These are phyloP conservation scores for Ctenochaetus hawaiiensis DNA, from an alignment of 2,797 vertebrate species.

Conservation along the genomic window DNA sequence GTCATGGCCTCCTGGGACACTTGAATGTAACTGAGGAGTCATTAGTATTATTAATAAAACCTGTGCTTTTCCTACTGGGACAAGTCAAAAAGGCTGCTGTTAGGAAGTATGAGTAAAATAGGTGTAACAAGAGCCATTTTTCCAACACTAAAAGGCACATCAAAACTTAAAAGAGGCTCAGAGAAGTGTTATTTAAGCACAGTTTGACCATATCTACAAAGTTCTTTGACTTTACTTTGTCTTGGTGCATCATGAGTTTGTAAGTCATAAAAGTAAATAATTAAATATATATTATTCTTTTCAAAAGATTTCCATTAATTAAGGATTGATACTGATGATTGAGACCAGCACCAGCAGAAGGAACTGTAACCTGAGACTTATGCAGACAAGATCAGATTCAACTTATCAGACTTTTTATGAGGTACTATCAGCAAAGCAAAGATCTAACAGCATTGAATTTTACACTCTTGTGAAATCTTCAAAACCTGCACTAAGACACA, in stretches of 20 bases:
- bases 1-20: neutral
- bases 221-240: neutral
- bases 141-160: neutral
- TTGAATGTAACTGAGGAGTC: neutral
- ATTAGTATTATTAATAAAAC: constrained; percentile 2
- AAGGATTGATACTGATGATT: neutral
- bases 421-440: neutral
- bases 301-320: neutral
- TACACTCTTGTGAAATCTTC: neutral
- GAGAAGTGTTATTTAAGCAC: constrained; percentile 18
- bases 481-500: neutral
- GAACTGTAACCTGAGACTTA: neutral
- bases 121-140: neutral
- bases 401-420: neutral
- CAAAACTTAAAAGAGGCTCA: constrained; percentile 14
- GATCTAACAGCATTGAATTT: neutral
- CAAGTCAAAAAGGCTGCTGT: neutral
- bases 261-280: constrained; percentile 4
- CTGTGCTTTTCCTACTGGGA: neutral
- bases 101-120: neutral
- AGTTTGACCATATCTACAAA: neutral
- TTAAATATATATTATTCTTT: neutral
- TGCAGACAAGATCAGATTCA: neutral
- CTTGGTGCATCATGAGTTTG: neutral
- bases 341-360: neutral